Evolutionary conservation across 2,888 invertebrate genomes (phyloP).

Genomic region (Drosophila yooni): DNA sequence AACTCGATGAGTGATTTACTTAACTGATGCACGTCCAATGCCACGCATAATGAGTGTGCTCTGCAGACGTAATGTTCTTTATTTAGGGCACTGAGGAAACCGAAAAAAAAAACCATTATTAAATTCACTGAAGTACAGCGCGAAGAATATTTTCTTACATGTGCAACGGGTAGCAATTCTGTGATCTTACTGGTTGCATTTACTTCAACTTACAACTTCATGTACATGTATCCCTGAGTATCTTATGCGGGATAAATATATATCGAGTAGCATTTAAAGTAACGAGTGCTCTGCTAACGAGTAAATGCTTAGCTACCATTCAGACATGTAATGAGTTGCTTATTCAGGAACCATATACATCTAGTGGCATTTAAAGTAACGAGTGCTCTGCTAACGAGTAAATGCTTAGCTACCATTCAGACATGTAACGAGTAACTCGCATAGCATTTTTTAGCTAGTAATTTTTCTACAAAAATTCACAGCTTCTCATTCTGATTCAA

Average conservation of each 20-base stretch:
- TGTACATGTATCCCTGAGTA: neutral
- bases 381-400: neutral
- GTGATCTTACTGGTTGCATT: neutral
- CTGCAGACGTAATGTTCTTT: conserved; percentile 13
- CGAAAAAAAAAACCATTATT: conserved; percentile 15
- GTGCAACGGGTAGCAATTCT: neutral
- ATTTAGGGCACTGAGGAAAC: neutral
- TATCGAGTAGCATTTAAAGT: neutral
- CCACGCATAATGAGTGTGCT: conserved; percentile 46
- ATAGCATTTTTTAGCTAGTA: neutral
- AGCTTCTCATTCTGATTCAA: conserved; percentile 4
- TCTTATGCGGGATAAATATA: neutral
- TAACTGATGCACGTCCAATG: conserved; percentile 63
- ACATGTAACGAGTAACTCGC: neutral
- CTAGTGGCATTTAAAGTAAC: neutral
- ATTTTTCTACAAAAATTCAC: neutral
- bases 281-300: neutral
- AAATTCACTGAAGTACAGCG: neutral
- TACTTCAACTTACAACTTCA: neutral
- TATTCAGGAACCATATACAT: neutral
- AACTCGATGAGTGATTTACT: conserved; percentile 61
- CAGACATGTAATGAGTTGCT: neutral
- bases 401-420: neutral
- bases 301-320: neutral
- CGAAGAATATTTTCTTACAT: neutral